Base-by-base conservation (phyloP, 2,113 vertebrate genomes). In the Butorides virescens region DNA sequence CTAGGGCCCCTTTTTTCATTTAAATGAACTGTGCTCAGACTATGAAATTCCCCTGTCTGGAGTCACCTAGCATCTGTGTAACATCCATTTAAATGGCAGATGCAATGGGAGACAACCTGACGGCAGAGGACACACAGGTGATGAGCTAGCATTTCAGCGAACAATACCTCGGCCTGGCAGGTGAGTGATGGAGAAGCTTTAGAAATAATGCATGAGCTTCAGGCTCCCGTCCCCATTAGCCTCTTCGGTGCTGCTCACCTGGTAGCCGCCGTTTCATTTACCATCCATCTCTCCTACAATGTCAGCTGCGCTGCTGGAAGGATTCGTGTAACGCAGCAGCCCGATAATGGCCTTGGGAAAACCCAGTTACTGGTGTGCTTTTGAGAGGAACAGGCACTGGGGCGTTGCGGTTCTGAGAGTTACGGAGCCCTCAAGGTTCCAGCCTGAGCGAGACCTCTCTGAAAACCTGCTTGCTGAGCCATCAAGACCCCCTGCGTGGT, bases 161-260 rank as follows among this genome's bases (percentile, higher is more conserved):
- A 88, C 78, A 86, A 74, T 88, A 90, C 89, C 93, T 4, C 58
- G 30, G 80, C 59, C 87, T 4, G 85, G 61, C 96, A 97, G 97
- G 91, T 93, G 96, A 97, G 94, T 2, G 11, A 59, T 21, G 92
- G 93, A 86, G 91, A 76, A 5, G 42, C 62, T 26, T 62, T 6
- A 96, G 93, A 44, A 98, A 98, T 98, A 97, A 98, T 98, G 88
- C 75, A 98, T 83, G 95, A 95, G 94, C 72, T 65, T n/a, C 72
- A 17, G 74, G 76, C 85, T 71, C 20, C 52, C 20, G 10, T 78
- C 2, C 0, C 25, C n/a, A 7, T 4, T 3, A 10, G 37, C 13
- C 63, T 14, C 63, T 79, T 39, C 1, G 5, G 70, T 15, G 22
- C 59, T 37, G 79, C 75, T 75, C 50, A 5, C 62, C 89, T 53